A percentile compares a stretch with the other conserved stretches of the same genome.
phyloP scores from a whole-genome alignment of 1,140 invertebrate genomes.

The Heliconius melpomene region DNA sequence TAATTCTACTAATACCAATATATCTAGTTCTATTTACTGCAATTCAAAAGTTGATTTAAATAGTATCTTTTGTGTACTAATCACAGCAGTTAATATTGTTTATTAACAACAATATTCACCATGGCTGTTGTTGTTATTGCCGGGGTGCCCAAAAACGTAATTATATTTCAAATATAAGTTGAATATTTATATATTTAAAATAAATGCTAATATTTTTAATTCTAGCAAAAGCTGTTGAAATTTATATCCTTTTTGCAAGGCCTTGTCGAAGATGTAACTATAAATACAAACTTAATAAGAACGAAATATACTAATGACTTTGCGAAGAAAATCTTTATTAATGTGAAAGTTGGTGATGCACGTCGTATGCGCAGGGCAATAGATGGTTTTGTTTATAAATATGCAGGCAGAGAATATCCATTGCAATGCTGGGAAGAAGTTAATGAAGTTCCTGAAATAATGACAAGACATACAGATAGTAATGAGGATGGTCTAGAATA shows the following conservation, averaged over 20 bases:
- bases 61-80: background rate
- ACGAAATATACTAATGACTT: background rate
- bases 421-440: conserved; percentile 16
- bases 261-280: background rate
- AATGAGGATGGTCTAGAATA: background rate
- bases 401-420: background rate
- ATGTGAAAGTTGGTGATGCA: background rate
- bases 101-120: background rate
- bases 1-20: background rate
- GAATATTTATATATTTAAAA: background rate
- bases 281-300: background rate
- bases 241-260: conserved; percentile 10
- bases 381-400: conserved; percentile 8
- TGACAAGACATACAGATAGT: background rate
- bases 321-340: conserved; percentile 19
- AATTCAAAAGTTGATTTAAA: background rate
- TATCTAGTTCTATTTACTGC: background rate
- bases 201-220: background rate
- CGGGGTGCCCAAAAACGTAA: conserved; percentile 28
- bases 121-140: conserved; percentile 20
- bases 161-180: background rate
- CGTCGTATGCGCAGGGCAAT: conserved; percentile 7
- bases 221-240: conserved; percentile 11
- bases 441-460: background rate
- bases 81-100: background rate